Percentiles rank a stretch among this genome's conserved stretches.
Conservation (phyloP, 2,113 vertebrate species). For the Bos indicus region DNA sequence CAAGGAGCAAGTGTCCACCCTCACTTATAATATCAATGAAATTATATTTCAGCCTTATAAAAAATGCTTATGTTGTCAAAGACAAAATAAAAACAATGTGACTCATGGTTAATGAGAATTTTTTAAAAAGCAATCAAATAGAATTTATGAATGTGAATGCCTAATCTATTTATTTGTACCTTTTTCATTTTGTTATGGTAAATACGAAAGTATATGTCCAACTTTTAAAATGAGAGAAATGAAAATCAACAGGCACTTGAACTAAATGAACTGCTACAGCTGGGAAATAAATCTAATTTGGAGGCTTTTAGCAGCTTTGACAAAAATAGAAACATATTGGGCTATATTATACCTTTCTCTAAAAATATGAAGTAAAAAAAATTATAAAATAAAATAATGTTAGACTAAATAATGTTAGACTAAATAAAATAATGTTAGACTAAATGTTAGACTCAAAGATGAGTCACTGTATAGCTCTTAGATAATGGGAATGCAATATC, state of each 20-base stretch:
- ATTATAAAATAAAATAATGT: not conserved
- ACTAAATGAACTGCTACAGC: not conserved
- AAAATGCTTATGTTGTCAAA: not conserved
- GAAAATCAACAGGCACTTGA: not conserved
- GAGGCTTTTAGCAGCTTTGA: conserved; percentile 3
- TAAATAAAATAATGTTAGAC: not conserved
- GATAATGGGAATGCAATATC: not conserved
- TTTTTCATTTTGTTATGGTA: not conserved
- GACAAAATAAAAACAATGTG: conserved; percentile 4
- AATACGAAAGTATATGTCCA: not conserved
- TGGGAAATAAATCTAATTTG: not conserved
- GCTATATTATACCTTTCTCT: not conserved
- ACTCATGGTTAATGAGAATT: conserved; percentile 28
- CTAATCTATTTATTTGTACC: not conserved
- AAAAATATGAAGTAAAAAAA: not conserved
- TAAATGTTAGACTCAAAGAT: not conserved
- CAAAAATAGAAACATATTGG: conserved; percentile 12
- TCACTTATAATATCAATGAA: not conserved
- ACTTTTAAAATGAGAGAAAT: conserved; percentile 16
- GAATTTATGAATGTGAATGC: not conserved
- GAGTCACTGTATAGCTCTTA: not conserved
- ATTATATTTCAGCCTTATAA: conserved; percentile 12
- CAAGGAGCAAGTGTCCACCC: not conserved
- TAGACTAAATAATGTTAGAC: not conserved
- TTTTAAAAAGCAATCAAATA: not conserved